Evolutionary conservation across 2,113 vertebrate species (phyloP).

Genomic region (Serinus canaria): DNA sequence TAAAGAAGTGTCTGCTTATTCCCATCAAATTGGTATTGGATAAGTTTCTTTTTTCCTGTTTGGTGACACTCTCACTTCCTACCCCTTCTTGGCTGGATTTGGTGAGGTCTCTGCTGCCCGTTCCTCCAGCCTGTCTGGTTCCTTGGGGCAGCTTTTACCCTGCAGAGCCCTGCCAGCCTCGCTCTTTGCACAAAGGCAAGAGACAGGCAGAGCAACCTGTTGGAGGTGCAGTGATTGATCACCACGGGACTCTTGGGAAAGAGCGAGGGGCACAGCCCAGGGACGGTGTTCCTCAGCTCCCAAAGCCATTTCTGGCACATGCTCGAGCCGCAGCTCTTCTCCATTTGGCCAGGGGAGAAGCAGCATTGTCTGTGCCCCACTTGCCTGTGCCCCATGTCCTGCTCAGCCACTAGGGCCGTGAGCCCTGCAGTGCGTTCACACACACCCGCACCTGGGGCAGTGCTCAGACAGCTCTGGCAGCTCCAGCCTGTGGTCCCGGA

Average conservation of each 20-base stretch:
- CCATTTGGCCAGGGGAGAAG: background rate
- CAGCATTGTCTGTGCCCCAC: background rate
- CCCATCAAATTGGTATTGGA: too few species aligned
- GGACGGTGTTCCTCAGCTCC: background rate
- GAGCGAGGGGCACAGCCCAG: background rate
- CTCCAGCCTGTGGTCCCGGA: too few species aligned
- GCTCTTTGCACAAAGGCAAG: background rate
- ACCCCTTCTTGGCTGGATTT: background rate
- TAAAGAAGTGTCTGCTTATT: too few species aligned
- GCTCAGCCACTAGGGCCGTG: rapidly evolving
- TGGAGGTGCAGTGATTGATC: background rate
- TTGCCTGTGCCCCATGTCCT: background rate
- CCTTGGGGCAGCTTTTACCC: background rate
- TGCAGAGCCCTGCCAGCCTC: background rate
- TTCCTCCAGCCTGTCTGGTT: background rate
- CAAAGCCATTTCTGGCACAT: background rate
- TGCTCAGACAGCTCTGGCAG: too few species aligned
- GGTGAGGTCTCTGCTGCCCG: rapidly evolving
- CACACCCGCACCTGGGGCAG: too few species aligned
- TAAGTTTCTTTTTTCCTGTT: too few species aligned
- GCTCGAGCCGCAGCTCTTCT: background rate
- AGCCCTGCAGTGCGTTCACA: background rate
- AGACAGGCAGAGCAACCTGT: background rate
- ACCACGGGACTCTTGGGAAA: background rate
- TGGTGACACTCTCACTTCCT: background rate